Conservation (phyloP, 2,888 invertebrate genomes). For the Polyommatus iphigenia region DNA sequence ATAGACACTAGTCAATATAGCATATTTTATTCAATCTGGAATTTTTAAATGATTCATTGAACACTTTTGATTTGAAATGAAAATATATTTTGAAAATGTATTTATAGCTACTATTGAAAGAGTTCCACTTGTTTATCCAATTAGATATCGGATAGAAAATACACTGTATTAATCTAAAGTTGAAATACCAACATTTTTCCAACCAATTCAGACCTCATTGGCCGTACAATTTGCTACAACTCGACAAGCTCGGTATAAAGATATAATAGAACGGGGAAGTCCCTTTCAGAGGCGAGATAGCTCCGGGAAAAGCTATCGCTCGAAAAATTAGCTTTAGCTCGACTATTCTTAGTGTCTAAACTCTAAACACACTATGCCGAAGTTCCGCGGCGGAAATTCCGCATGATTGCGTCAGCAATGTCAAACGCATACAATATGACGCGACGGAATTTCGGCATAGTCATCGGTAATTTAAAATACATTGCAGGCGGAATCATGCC, state of each 20-base stretch:
- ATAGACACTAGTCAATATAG: too few relatives aligned
- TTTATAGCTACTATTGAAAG: neutral
- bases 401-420: too few relatives aligned
- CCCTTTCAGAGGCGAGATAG: constrained; percentile 37
- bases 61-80: too few relatives aligned
- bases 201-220: constrained; percentile 10
- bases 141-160: neutral
- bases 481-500: too few relatives aligned
- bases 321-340: constrained; percentile 36
- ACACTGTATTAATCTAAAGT: neutral
- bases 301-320: constrained; percentile 40
- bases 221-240: neutral
- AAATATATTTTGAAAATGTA: neutral
- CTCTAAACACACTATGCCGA: too few relatives aligned
- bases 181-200: neutral
- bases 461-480: too few relatives aligned
- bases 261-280: constrained; percentile 32
- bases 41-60: too few relatives aligned
- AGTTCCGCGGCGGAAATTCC: too few relatives aligned
- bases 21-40: too few relatives aligned
- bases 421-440: too few relatives aligned
- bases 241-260: constrained; percentile 27
- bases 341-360: too few relatives aligned
- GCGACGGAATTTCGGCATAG: too few relatives aligned
- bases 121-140: neutral